Percentiles rank a stretch among this genome's conserved stretches.
phyloP scores from a whole-genome alignment of 37 sponge, comb jelly and placozoan genomes.

The Chondrosia reniformis region DNA sequence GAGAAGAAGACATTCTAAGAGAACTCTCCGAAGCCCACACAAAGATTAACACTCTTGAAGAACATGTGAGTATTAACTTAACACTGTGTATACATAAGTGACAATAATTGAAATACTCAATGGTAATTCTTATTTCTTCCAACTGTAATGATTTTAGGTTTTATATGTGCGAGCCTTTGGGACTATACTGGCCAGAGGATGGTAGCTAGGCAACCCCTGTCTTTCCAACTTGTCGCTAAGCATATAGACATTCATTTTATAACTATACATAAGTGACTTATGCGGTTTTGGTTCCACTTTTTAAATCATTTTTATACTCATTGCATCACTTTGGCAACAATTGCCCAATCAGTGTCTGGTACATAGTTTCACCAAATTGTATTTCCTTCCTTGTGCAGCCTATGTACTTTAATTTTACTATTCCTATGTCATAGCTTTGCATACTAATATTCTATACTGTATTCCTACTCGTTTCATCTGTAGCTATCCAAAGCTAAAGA shows the following conservation, averaged over 20 bases:
- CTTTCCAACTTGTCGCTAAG: neutral
- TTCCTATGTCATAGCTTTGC: neutral
- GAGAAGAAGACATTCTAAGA: constrained; percentile 22
- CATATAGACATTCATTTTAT: neutral
- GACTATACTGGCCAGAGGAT: constrained; percentile 10
- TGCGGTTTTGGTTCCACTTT: neutral
- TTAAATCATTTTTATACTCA: neutral
- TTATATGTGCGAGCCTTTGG: constrained; percentile 22
- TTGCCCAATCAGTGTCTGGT: neutral
- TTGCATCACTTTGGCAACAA: neutral
- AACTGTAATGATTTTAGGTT: no score
- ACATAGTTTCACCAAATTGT: neutral
- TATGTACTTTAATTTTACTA: neutral
- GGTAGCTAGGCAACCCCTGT: neutral
- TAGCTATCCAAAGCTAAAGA: constrained; percentile 20
- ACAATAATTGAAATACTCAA: neutral
- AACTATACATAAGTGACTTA: neutral
- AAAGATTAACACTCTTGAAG: neutral
- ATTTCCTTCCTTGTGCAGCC: neutral
- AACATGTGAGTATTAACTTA: constrained; percentile 13
- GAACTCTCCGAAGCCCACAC: constrained; percentile 3
- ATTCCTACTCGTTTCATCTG: neutral
- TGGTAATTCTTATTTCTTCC: no score
- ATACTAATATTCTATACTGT: neutral
- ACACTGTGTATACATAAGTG: neutral